Conservation (phyloP, 2,797 vertebrate species). For the Poeciliopsis infans region DNA sequence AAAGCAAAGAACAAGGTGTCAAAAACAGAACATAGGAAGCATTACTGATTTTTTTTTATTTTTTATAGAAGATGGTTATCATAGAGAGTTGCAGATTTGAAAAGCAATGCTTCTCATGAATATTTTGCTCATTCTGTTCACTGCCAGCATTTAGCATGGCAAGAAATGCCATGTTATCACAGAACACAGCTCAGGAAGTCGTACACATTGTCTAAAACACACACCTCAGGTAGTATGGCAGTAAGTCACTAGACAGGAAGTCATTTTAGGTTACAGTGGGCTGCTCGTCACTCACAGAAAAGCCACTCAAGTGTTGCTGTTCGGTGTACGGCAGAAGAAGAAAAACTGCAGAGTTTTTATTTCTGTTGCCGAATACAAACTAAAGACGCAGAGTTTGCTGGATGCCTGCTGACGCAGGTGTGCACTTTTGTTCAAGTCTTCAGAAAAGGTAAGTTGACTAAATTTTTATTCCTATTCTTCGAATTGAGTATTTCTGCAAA, state of each 20-base stretch:
- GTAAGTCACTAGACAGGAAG: constrained; percentile 71
- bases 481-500: constrained; percentile 13
- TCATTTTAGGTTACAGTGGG: constrained; percentile 55
- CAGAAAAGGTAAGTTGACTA: constrained; percentile 52
- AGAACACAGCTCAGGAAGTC: not conserved
- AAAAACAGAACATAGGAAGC: constrained; percentile 26
- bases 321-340: not conserved
- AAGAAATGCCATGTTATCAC: not conserved
- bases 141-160: not conserved
- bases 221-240: constrained; percentile 45
- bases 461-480: not conserved
- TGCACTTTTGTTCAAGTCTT: constrained; percentile 15
- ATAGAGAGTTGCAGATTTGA: not conserved
- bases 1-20: not conserved
- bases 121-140: not conserved
- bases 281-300: constrained; percentile 19
- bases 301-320: constrained; percentile 11
- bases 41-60: not conserved
- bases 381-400: constrained; percentile 17
- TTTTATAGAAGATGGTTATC: not conserved
- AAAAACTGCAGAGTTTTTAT: constrained; percentile 16
- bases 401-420: constrained; percentile 15
- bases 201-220: constrained; percentile 7
- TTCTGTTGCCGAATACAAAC: constrained; percentile 12
- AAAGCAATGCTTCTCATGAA: not conserved